phyloP scores from a whole-genome alignment of 2,888 invertebrate species.

The Poecilus cupreus region DNA sequence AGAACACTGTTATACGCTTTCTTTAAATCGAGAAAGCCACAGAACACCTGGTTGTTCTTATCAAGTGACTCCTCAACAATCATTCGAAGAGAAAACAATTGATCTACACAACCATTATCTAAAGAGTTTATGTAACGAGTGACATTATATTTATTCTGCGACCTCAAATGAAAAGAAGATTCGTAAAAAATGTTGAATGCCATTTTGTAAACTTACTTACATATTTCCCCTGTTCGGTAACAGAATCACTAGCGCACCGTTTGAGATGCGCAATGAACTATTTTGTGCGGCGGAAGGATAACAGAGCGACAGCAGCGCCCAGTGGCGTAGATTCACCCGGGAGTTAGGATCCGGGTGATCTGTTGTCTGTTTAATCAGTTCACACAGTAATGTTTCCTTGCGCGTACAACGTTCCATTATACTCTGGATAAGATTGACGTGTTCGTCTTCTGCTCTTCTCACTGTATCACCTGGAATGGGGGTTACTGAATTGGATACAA shows the following conservation, averaged over 20 bases:
- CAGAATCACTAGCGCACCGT: conserved; percentile 89
- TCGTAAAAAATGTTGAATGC: too few relatives aligned
- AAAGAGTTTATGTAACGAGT: too few relatives aligned
- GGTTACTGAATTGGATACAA: conserved; percentile 8
- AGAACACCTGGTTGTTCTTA: too few relatives aligned
- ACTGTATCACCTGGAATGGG: conserved; percentile 75
- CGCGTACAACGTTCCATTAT: conserved; percentile 94
- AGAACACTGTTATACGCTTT: too few relatives aligned
- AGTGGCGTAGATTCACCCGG: conserved; percentile 90
- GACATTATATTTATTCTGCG: too few relatives aligned
- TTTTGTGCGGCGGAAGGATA: conserved; percentile 89
- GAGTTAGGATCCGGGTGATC: conserved; percentile 93
- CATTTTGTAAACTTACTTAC: conserved; percentile 77
- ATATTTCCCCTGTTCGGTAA: conserved; percentile 95
- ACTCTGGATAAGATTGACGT: conserved; percentile 90
- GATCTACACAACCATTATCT: too few relatives aligned
- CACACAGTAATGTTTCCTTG: conserved; percentile 90
- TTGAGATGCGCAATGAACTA: conserved; percentile 90
- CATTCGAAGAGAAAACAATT: too few relatives aligned
- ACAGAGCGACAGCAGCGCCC: conserved; percentile 91
- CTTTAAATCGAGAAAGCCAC: too few relatives aligned
- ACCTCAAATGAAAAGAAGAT: too few relatives aligned
- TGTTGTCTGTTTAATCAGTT: conserved; percentile 93
- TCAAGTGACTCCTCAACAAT: too few relatives aligned
- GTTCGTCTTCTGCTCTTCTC: conserved; percentile 88